Conservation (phyloP, 1,140 invertebrate species). For the Patella vulgata region DNA sequence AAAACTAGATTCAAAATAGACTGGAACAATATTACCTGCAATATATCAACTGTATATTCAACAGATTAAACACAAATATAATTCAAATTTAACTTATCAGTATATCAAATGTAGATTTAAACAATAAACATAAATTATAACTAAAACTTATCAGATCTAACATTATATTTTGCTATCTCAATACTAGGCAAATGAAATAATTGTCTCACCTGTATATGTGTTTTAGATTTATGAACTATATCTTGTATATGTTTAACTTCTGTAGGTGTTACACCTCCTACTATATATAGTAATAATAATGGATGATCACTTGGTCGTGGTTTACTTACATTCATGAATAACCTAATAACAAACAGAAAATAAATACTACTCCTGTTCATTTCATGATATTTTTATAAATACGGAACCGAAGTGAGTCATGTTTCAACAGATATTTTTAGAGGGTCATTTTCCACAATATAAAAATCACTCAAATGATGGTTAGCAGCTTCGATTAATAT, state of each 20-base stretch:
- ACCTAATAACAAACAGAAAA: constrained; percentile 31
- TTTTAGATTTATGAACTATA: constrained; percentile 27
- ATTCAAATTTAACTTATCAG: neutral
- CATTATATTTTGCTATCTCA: neutral
- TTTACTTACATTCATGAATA: constrained; percentile 52
- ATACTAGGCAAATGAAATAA: neutral
- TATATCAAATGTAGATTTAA: neutral
- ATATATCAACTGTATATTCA: constrained; percentile 1
- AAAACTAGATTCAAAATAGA: constrained; percentile 1
- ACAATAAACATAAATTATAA: neutral
- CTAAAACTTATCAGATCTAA: neutral
- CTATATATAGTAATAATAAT: constrained; percentile 49
- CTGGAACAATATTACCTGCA: neutral
- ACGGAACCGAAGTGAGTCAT: no score
- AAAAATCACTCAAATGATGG: no score
- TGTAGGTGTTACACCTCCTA: constrained; percentile 51
- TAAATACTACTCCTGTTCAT: no score
- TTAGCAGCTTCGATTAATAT: no score
- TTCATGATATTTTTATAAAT: no score
- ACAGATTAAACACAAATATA: neutral
- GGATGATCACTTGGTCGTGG: constrained; percentile 53
- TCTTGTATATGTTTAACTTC: constrained; percentile 53
- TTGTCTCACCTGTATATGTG: constrained; percentile 32
- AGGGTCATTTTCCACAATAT: no score
- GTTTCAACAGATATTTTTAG: no score